phyloP scores from a whole-genome alignment of 2,888 invertebrate species.

The Listrodromus nycthemerus region DNA sequence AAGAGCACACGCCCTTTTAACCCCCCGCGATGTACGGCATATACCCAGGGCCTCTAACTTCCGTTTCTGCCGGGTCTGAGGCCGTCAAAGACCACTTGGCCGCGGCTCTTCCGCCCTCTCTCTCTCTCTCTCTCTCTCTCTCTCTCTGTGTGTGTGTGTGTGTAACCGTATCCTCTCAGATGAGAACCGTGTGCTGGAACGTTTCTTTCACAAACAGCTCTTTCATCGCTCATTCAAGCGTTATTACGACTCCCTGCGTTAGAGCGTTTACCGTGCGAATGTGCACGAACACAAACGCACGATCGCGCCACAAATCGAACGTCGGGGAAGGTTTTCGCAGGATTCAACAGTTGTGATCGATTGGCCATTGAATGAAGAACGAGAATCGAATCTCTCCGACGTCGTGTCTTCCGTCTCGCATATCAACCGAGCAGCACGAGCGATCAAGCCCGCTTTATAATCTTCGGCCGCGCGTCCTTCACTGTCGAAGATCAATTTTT shows the following conservation, averaged over 20 bases:
- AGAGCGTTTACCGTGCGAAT: constrained; percentile 13
- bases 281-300: constrained; percentile 6
- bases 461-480: constrained; percentile 2
- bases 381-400: constrained; percentile 46
- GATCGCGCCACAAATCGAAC: not conserved
- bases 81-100: constrained; percentile 54
- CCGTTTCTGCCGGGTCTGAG: constrained; percentile 43
- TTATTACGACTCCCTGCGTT: constrained; percentile 23
- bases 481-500: not conserved
- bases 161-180: not conserved
- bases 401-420: constrained; percentile 6
- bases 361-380: constrained; percentile 60
- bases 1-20: constrained; percentile 43
- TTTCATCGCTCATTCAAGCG: constrained; percentile 58
- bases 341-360: constrained; percentile 67
- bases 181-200: constrained; percentile 24
- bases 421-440: constrained; percentile 1
- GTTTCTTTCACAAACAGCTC: constrained; percentile 51
- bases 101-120: not conserved
- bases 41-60: constrained; percentile 44
- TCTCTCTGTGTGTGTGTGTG: too few species aligned
- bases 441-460: constrained; percentile 1
- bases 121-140: constrained; percentile 14
- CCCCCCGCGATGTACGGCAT: constrained; percentile 15
- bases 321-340: constrained; percentile 22